These are phyloP conservation scores for Caenorhabditis briggsae DNA, from an alignment of 1,140 invertebrate genomes.

Conservation along the genomic window DNA sequence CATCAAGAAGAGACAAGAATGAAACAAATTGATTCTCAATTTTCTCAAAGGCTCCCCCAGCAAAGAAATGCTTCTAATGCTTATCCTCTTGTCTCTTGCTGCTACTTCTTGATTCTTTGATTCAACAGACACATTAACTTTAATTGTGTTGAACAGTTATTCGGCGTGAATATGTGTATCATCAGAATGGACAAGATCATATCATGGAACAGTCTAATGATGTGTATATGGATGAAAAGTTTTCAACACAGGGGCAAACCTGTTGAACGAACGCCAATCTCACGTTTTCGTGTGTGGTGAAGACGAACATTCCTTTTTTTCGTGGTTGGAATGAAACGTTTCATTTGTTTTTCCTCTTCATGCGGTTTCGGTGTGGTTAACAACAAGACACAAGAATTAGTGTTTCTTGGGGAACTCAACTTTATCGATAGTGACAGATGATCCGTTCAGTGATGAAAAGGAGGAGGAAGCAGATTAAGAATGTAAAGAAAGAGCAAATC, in stretches of 20 bases:
- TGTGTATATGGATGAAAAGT: constrained; percentile 37
- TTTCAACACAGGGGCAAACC: constrained; percentile 22
- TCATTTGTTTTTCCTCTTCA: constrained; percentile 3
- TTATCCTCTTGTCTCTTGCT: not conserved
- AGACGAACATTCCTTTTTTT: constrained; percentile 33
- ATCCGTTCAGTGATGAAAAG: constrained; percentile 1
- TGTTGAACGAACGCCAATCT: constrained; percentile 19
- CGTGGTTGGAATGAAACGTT: constrained; percentile 15
- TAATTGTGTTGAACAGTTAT: constrained; percentile 17
- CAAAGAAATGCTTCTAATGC: not conserved
- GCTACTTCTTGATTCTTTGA: not conserved
- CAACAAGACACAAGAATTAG: constrained; percentile 7
- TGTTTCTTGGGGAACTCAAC: not conserved
- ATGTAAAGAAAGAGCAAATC: not conserved
- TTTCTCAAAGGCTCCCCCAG: not conserved
- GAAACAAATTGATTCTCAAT: not conserved
- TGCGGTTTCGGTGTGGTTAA: not conserved
- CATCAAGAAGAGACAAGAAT: not conserved
- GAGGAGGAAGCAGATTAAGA: not conserved
- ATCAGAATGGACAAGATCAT: constrained; percentile 24
- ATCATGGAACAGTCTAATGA: constrained; percentile 53
- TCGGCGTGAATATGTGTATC: not conserved
- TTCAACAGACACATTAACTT: not conserved
- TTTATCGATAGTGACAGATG: constrained; percentile 49
- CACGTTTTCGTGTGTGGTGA: constrained; percentile 1